Conservation (phyloP, 2,797 vertebrate genomes). For the Helarctos malayanus region DNA sequence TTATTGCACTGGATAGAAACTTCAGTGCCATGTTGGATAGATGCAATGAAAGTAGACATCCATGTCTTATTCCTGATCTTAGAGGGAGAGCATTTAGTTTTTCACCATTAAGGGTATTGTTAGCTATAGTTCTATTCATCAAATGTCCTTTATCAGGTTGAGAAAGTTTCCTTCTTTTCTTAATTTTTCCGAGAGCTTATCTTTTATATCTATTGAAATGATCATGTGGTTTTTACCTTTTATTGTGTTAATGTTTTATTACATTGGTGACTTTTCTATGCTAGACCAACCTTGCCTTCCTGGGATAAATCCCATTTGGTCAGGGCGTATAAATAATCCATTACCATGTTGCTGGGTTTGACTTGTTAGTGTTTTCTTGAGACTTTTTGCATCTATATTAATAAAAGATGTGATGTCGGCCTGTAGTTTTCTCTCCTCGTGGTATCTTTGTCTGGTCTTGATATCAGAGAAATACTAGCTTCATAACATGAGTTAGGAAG, state of each 20-base stretch:
- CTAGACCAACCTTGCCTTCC: neutral
- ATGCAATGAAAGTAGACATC: neutral
- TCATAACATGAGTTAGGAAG: neutral
- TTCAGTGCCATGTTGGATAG: neutral
- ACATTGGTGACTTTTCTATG: neutral
- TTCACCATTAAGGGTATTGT: neutral
- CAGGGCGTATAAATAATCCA: neutral
- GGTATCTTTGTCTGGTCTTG: neutral
- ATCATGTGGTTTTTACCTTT: neutral
- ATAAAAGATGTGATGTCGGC: neutral
- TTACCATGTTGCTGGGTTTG: neutral
- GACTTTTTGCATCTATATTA: neutral
- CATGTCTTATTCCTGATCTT: neutral
- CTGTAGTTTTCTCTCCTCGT: neutral
- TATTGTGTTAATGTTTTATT: neutral
- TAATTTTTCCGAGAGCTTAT: neutral
- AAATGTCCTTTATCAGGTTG: neutral
- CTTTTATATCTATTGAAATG: neutral
- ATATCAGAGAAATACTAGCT: neutral
- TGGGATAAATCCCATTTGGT: neutral
- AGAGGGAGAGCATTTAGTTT: neutral
- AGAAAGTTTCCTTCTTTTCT: neutral
- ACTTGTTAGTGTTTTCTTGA: neutral
- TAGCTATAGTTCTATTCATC: neutral
- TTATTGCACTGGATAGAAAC: neutral